These are phyloP conservation scores for Rhagoletis pomonella DNA, from an alignment of 1,140 invertebrate genomes.

Conservation along the genomic window DNA sequence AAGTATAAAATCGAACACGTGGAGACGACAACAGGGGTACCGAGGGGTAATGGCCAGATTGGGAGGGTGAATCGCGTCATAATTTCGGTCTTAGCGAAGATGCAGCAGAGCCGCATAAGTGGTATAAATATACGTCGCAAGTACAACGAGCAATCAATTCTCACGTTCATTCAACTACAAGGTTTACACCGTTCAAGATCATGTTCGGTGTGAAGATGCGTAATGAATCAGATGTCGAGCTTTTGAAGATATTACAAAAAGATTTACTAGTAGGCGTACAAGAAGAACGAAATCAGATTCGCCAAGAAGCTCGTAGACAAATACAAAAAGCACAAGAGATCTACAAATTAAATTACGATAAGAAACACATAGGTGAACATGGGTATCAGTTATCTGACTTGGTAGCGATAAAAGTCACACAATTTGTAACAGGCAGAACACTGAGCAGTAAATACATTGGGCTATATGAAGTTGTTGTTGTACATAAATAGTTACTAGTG, in stretches of 20 bases:
- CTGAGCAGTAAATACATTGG: slow-evolving; percentile 67
- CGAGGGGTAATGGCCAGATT: background rate
- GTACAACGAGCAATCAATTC: slow-evolving; percentile 67
- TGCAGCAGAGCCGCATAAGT: slow-evolving; percentile 63
- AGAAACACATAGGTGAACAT: slow-evolving; percentile 61
- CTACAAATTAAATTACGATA: slow-evolving; percentile 65
- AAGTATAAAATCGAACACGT: slow-evolving; percentile 59
- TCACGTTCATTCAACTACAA: slow-evolving; percentile 65
- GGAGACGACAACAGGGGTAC: background rate
- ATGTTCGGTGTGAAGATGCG: slow-evolving; percentile 66
- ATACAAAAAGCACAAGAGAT: slow-evolving; percentile 67
- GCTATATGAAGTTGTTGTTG: slow-evolving; percentile 62
- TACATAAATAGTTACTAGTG: too few relatives aligned
- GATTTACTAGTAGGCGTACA: slow-evolving; percentile 61
- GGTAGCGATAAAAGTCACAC: slow-evolving; percentile 72
- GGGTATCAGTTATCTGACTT: slow-evolving; percentile 67
- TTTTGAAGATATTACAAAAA: slow-evolving; percentile 63
- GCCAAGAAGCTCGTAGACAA: slow-evolving; percentile 52
- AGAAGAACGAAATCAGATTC: slow-evolving; percentile 54
- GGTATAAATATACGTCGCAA: slow-evolving; percentile 64
- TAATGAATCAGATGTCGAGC: slow-evolving; percentile 61
- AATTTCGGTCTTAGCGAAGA: background rate
- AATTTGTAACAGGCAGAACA: slow-evolving; percentile 68
- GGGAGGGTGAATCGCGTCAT: slow-evolving; percentile 5
- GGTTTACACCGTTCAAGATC: slow-evolving; percentile 68